phyloP scores from a whole-genome alignment of 92 coral and sea anemone species.

The Palythoa heliodiscus region DNA sequence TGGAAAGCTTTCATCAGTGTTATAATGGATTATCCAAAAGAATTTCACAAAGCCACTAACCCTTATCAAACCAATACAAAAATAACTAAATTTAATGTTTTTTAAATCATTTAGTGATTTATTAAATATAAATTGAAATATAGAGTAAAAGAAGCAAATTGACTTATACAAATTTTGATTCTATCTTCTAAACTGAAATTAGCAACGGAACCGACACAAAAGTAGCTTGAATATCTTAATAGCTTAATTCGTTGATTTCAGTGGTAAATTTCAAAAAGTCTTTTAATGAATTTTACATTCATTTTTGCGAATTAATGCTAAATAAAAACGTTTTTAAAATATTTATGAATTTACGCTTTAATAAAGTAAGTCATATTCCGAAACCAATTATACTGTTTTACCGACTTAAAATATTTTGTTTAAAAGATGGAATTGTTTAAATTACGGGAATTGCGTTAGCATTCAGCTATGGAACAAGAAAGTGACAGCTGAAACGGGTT shows the following conservation, averaged over 20 bases:
- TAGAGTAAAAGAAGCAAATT: neutral
- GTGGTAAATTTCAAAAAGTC: neutral
- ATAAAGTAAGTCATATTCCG: neutral
- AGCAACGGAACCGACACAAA: slow-evolving; percentile 37
- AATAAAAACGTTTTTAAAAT: neutral
- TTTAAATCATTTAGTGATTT: neutral
- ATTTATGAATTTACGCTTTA: neutral
- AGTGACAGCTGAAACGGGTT: too few species aligned
- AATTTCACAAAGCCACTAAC: neutral
- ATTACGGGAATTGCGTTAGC: too few species aligned
- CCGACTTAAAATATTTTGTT: neutral
- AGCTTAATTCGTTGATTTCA: neutral
- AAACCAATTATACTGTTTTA: neutral
- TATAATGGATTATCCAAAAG: neutral
- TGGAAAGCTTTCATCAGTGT: neutral
- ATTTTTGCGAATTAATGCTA: neutral
- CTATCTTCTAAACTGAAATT: neutral
- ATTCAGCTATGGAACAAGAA: too few species aligned
- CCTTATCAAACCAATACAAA: neutral
- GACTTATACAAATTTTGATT: neutral
- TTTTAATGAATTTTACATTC: neutral
- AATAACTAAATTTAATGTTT: neutral
- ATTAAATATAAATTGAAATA: neutral
- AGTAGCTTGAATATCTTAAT: neutral
- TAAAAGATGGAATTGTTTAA: too few species aligned